These are phyloP conservation scores for Plemyria rubiginata DNA, from an alignment of 2,888 invertebrate species.

Conservation along the genomic window DNA sequence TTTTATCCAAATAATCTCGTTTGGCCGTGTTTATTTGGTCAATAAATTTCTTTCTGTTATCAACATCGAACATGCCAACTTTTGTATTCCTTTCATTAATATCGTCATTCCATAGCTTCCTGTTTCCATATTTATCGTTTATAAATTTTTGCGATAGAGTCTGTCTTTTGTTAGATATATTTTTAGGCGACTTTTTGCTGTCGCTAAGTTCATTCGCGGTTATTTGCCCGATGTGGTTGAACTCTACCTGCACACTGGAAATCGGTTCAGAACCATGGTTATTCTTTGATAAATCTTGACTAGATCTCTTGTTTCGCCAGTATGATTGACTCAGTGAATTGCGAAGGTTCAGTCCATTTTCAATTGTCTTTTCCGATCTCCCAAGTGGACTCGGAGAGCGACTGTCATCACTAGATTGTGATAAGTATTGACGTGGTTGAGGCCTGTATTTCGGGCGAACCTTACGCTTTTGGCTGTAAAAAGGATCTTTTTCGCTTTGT, in stretches of 20 bases:
- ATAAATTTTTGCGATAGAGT: slow-evolving; percentile 82
- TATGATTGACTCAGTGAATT: slow-evolving; percentile 81
- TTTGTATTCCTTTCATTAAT: slow-evolving; percentile 64
- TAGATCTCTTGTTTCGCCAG: slow-evolving; percentile 77
- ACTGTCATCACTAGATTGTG: slow-evolving; percentile 87
- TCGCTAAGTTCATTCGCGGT: slow-evolving; percentile 65
- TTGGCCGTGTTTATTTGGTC: slow-evolving; percentile 70
- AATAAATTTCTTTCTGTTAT: slow-evolving; percentile 71
- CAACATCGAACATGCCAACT: slow-evolving; percentile 63
- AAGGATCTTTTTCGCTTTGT: slow-evolving; percentile 95
- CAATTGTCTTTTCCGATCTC: slow-evolving; percentile 68
- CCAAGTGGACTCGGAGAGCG: slow-evolving; percentile 83
- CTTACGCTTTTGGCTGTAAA: slow-evolving; percentile 90
- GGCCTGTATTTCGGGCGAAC: slow-evolving; percentile 87
- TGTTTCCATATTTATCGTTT: slow-evolving; percentile 82
- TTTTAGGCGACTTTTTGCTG: slow-evolving; percentile 70
- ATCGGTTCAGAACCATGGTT: slow-evolving; percentile 55
- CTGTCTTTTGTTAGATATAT: slow-evolving; percentile 65
- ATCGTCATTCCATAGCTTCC: slow-evolving; percentile 78
- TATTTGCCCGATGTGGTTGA: slow-evolving; percentile 79
- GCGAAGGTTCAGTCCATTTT: slow-evolving; percentile 68
- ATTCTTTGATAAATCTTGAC: slow-evolving; percentile 73
- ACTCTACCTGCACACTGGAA: slow-evolving; percentile 78
- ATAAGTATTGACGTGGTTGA: slow-evolving; percentile 81
- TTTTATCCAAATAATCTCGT: slow-evolving; percentile 64